Evolutionary conservation across 2,797 vertebrate genomes (phyloP).

Genomic region (Falco biarmicus): DNA sequence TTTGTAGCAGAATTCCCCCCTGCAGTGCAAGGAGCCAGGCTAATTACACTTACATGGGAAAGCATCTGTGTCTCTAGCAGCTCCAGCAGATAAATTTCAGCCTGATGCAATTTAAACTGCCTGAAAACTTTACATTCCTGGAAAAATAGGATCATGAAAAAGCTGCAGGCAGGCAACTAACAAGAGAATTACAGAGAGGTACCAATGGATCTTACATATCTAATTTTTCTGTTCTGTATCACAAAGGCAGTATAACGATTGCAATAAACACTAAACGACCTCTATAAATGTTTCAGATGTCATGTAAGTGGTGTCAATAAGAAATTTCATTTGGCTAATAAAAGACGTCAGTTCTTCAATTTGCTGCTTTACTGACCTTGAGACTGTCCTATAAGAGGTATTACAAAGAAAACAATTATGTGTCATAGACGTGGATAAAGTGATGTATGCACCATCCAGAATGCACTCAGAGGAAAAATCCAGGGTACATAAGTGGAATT

Average conservation of each 20-base stretch:
- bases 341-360: neutral
- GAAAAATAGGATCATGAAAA: neutral
- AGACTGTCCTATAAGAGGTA: neutral
- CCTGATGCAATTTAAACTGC: neutral
- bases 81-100: neutral
- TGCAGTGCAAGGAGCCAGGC: neutral
- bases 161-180: neutral
- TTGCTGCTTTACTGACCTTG: constrained; percentile 15
- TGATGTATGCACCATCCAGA: neutral
- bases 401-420: neutral
- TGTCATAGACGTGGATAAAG: neutral
- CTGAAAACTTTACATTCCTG: neutral
- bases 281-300: neutral
- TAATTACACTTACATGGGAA: neutral
- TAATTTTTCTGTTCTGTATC: neutral
- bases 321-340: neutral
- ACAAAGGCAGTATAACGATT: neutral
- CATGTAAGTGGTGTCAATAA: neutral
- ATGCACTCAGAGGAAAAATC: neutral
- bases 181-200: neutral
- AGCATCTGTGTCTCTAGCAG: neutral
- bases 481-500: neutral
- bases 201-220: neutral
- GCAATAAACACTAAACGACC: neutral
- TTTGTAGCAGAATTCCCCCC: neutral